These are phyloP conservation scores for Chelonoidis abingdonii DNA, from an alignment of 2,113 vertebrate genomes.

Conservation along the genomic window DNA sequence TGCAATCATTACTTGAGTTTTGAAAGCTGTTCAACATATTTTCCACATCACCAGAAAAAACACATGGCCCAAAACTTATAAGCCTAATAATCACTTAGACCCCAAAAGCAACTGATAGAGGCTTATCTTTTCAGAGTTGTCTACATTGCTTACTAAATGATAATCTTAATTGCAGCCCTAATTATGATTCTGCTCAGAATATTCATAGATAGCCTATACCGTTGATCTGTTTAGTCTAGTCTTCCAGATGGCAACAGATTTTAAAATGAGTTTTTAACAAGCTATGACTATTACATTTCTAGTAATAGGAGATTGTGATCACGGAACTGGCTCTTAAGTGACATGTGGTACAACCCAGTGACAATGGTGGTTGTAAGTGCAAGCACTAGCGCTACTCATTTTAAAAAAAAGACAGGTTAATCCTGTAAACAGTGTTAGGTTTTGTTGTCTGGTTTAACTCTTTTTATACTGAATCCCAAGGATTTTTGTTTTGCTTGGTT, in stretches of 20 bases:
- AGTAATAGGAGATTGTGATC: constrained; percentile 76
- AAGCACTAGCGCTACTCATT: neutral
- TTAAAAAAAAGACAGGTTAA: constrained; percentile 55
- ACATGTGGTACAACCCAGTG: constrained; percentile 58
- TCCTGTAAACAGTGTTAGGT: constrained; percentile 60
- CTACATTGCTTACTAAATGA: constrained; percentile 61
- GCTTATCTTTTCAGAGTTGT: constrained; percentile 71
- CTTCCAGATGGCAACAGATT: constrained; percentile 83
- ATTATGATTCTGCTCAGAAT: constrained; percentile 73
- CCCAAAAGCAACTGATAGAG: constrained; percentile 60
- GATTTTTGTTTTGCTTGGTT: neutral
- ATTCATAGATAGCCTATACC: constrained; percentile 80
- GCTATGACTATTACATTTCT: constrained; percentile 78
- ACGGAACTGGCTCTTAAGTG: constrained; percentile 64
- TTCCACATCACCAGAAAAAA: constrained; percentile 51
- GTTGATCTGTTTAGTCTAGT: constrained; percentile 81
- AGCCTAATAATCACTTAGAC: constrained; percentile 69
- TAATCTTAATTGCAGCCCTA: constrained; percentile 76
- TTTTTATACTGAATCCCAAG: constrained; percentile 24
- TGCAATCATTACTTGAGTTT: constrained; percentile 28
- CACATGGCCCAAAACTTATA: constrained; percentile 47
- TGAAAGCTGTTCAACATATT: constrained; percentile 47
- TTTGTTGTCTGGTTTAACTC: constrained; percentile 36
- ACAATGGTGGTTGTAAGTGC: constrained; percentile 57
- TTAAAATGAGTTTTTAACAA: constrained; percentile 78